Evolutionary conservation across 2,888 invertebrate species (phyloP), one percentile per base, ranked within the genome.

Genomic region (Drosophila macrospina): DNA sequence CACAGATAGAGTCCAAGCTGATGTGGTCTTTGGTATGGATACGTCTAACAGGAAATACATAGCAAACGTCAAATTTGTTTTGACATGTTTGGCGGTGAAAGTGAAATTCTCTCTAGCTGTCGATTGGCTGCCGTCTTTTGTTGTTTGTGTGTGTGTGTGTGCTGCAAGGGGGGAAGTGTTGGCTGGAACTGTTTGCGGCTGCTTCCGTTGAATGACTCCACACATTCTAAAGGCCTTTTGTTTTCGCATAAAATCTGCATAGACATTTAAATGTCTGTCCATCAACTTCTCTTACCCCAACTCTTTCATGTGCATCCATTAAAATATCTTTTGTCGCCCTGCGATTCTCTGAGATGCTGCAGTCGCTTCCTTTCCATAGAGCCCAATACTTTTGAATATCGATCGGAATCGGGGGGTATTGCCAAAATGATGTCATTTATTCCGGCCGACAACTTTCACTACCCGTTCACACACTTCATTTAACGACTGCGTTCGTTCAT

Each of bases 51-150:
- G 86, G 85, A 86, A 88, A 81, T 70, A 80, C 80, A 71, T 69
- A 65, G 80, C 82, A 61, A 78, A 69, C 75, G 74, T 83, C 62
- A 69, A 83, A 80, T 86, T 71, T 84, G 81, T 76, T 86, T 86
- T 85, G 89, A 86, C 87, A 88, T 84, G 81, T 86, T 85, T 88
- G 83, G 79, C 85, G 88, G 88, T 89, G 90, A 88, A 88, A 88
- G 88, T 88, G 88, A 88, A 88, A 88, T 87, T 80, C 88, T 80
- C 86, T 79, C 64, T 60, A 56, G 20, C 62, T 60, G 52, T 13
- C 59, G 45, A 75, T 73, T 71, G 66, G 66, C 60, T 57, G 55
- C n/a, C 41, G 62, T 44, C 50, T 47, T 28, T 62, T 55, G 55
- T 61, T 45, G 30, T 2, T 20, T 34, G 20, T 59, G 32, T 32